Base-by-base conservation (phyloP, 2,888 invertebrate species). In the Tinea semifulvella region DNA sequence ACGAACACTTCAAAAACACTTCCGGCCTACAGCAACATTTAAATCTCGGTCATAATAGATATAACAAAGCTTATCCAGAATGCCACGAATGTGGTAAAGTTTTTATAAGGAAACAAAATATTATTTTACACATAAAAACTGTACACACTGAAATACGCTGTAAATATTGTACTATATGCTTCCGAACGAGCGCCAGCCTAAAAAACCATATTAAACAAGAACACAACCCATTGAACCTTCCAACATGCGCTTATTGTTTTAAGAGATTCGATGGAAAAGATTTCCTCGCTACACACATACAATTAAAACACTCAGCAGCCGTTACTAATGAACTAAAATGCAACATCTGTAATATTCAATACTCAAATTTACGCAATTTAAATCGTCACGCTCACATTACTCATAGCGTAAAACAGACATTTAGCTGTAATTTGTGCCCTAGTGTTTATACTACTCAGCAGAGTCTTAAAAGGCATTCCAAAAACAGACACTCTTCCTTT, bases 21-120 rank as follows among this genome's bases (percentile, higher is more conserved):
- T 59, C 62, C 0, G 73, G 70, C 0, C 45, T 76, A 1, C 61
- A 66, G 3, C 53, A 62, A 0, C 76, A 77, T 26, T 20, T 69
- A 0, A 53, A 55, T 0, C 47, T 68, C 2, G 76, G 76, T 0
- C 76, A 77, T 46, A 77, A 77, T 27, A 54, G 61, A 1, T 56
- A 57, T 13, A 53, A 55, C 0, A 62, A 71, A 38, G 57, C 68
- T 0, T 63, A 57, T 5, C 76, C 77, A 0, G 75, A 77, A 50
- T 77, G 76, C 18, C 75, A 76, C 17, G 26, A 71, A 0, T 77
- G 76, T 17, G 75, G 76, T 0, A 50, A 71, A 5, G 64, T 71
- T 0, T 76, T 76, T 26, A 67, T 68, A 0, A 58, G 76, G 44
- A 75, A 71, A 53, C 72, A 73, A 31, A 76, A 73, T n/a, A 65